Evolutionary conservation across 2,797 vertebrate species (phyloP).

Genomic region (Alectoris magna): DNA sequence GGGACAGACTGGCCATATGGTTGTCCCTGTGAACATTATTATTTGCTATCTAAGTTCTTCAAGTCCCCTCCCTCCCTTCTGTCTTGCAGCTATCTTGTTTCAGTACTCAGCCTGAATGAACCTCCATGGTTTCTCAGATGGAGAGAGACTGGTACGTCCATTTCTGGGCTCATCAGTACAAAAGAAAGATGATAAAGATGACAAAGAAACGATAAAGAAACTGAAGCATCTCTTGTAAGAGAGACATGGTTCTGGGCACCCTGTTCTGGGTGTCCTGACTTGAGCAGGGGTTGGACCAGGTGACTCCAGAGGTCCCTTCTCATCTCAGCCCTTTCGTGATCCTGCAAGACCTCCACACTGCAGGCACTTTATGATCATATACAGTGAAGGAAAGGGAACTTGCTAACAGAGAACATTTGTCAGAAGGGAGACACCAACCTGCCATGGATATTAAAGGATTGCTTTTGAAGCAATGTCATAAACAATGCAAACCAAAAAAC

Average conservation of each 20-base stretch:
- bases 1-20: background rate
- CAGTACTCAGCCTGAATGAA: background rate
- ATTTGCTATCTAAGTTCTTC: background rate
- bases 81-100: background rate
- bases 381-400: background rate
- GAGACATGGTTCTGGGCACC: background rate
- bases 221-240: background rate
- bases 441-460: background rate
- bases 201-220: background rate
- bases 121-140: background rate
- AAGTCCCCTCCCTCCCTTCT: background rate
- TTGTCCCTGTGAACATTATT: background rate
- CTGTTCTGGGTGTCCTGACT: background rate
- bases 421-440: background rate
- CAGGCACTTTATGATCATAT: background rate
- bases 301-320: background rate
- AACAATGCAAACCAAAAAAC: slow-evolving; percentile 36
- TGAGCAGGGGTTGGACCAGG: background rate
- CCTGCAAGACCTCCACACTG: accelerated
- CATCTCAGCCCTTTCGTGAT: background rate
- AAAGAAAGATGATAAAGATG: background rate
- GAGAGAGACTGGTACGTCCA: background rate
- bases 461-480: slow-evolving; percentile 47
- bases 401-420: background rate
- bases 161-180: background rate